Evolutionary conservation across 2,113 vertebrate genomes (phyloP).

Genomic region (Zosterops hypoxanthus): DNA sequence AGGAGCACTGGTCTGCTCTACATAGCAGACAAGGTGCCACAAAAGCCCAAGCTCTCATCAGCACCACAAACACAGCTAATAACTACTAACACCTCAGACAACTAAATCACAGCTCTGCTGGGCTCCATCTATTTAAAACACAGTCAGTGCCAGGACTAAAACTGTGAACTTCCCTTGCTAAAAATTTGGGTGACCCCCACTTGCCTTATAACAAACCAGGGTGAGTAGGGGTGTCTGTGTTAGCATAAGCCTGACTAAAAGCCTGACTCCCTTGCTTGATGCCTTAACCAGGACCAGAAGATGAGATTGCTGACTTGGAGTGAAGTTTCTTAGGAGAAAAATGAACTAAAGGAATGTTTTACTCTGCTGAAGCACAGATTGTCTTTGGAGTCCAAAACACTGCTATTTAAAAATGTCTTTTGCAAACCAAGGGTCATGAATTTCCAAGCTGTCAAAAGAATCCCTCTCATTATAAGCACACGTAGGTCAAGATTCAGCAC

Average conservation of each 20-base stretch:
- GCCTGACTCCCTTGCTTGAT: background rate
- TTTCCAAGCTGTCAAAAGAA: background rate
- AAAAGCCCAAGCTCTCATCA: background rate
- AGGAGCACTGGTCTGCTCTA: background rate
- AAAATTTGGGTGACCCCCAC: background rate
- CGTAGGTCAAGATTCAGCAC: background rate
- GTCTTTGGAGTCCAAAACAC: background rate
- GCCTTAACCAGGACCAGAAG: background rate
- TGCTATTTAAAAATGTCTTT: background rate
- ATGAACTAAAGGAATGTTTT: background rate
- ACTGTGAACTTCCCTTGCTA: background rate
- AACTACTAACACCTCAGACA: background rate
- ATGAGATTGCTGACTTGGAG: background rate
- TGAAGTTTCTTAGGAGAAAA: background rate
- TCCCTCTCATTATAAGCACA: background rate
- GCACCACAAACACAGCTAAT: background rate
- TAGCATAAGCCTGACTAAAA: background rate
- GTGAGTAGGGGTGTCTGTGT: fast-evolving
- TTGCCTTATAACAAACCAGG: background rate
- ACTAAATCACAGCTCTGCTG: background rate
- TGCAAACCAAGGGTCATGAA: background rate
- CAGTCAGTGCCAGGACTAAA: background rate
- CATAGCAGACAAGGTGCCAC: fast-evolving
- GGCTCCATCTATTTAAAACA: background rate
- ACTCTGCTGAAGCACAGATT: background rate